A percentile compares a stretch with the other conserved stretches of the same genome.
These are phyloP conservation scores for Smutsia temminckii DNA, from an alignment of 2,797 vertebrate genomes.

Conservation along the genomic window DNA sequence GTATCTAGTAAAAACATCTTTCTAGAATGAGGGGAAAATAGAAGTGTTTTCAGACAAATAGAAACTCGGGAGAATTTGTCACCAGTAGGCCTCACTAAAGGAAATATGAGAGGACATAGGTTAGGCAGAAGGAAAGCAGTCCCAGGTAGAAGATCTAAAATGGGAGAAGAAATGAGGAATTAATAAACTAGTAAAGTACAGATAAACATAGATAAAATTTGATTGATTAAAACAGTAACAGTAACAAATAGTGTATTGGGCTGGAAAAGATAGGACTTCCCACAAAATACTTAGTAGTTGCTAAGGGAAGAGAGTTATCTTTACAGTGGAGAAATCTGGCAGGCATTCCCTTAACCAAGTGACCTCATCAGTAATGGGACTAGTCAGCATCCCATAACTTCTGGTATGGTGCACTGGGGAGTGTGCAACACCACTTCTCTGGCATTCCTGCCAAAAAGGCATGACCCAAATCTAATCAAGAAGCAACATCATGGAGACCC, in stretches of 20 bases:
- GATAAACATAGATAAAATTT: background rate
- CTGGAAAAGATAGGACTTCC: background rate
- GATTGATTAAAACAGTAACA: background rate
- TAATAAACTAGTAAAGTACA: background rate
- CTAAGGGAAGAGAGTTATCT: background rate
- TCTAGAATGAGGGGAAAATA: background rate
- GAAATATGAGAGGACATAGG: background rate
- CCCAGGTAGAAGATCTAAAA: background rate
- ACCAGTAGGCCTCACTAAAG: background rate
- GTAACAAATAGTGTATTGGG: background rate
- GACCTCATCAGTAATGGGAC: background rate
- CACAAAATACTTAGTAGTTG: background rate
- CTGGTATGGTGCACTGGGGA: background rate
- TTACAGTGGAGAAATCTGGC: background rate
- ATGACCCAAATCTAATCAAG: background rate
- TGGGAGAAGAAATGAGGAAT: background rate
- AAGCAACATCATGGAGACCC: background rate
- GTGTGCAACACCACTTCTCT: background rate
- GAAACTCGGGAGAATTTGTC: conserved; percentile 23
- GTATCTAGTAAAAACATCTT: background rate
- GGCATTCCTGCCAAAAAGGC: background rate
- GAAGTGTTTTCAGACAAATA: conserved; percentile 30
- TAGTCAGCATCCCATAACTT: background rate
- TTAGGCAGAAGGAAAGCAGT: background rate
- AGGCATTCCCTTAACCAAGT: background rate